Conservation (phyloP, 1,140 invertebrate genomes). For the Pseudachorutes palmiensis region DNA sequence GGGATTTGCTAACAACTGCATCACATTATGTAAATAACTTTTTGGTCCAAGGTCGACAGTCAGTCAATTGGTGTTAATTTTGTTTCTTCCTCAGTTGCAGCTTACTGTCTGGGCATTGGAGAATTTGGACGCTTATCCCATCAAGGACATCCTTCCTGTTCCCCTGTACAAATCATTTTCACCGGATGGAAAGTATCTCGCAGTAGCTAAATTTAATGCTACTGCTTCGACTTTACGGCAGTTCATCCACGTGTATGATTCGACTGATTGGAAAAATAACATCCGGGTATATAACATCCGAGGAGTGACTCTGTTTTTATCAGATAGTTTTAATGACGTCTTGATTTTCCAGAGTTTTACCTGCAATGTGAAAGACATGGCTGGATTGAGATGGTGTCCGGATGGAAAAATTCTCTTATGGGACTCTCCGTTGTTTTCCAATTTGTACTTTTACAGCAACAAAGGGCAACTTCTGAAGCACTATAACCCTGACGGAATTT, state of each 20-base stretch:
- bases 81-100: slow-evolving; percentile 7
- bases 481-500: background rate
- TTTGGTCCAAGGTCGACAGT: background rate
- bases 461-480: background rate
- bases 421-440: slow-evolving; percentile 8
- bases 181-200: background rate
- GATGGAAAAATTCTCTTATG: background rate
- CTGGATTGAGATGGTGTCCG: background rate
- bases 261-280: background rate
- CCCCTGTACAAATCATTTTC: background rate
- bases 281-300: background rate
- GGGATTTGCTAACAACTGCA: background rate
- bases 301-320: background rate
- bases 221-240: background rate
- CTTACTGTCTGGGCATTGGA: background rate
- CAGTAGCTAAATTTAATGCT: background rate
- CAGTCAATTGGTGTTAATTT: background rate
- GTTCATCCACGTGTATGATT: background rate
- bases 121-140: background rate
- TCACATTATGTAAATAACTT: background rate
- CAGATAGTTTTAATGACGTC: background rate
- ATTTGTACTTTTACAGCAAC: slow-evolving; percentile 1
- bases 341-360: slow-evolving; percentile 1
- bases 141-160: slow-evolving; percentile 6
- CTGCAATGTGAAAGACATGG: background rate